These are phyloP conservation scores for Brienomyrus brachyistius DNA, from an alignment of 2,113 vertebrate genomes.

Conservation along the genomic window DNA sequence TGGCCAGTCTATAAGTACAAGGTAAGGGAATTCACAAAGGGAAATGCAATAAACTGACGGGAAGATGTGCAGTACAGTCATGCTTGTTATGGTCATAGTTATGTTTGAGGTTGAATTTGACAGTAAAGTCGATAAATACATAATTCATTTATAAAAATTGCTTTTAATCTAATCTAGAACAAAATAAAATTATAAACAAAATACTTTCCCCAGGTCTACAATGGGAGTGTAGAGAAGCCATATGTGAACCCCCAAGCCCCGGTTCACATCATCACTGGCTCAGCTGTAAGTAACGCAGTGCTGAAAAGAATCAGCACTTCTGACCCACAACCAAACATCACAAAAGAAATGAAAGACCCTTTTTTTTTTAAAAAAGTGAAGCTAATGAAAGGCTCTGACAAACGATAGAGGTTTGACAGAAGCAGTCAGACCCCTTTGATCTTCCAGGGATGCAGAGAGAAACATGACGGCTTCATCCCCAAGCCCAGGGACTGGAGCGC, in stretches of 20 bases:
- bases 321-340: neutral
- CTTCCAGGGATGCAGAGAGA: slow-evolving; percentile 74
- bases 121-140: neutral
- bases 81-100: neutral
- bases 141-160: neutral
- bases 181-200: neutral
- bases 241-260: slow-evolving; percentile 75
- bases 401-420: neutral
- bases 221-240: slow-evolving; percentile 65
- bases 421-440: slow-evolving; percentile 2
- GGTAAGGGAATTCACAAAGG: slow-evolving; percentile 47
- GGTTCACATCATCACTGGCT: slow-evolving; percentile 79
- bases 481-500: slow-evolving; percentile 73
- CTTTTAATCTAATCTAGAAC: neutral
- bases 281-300: slow-evolving; percentile 65
- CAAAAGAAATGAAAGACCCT: neutral
- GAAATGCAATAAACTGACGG: neutral
- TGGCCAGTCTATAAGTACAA: slow-evolving; percentile 77
- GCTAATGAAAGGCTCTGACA: neutral
- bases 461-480: slow-evolving; percentile 66
- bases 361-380: neutral
- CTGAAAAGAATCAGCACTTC: neutral
- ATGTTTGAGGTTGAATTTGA: neutral
- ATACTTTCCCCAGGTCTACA: slow-evolving; percentile 61
- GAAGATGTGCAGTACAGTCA: neutral